These are phyloP conservation scores for Nomada fucata DNA, from an alignment of 2,888 invertebrate species.

Conservation along the genomic window DNA sequence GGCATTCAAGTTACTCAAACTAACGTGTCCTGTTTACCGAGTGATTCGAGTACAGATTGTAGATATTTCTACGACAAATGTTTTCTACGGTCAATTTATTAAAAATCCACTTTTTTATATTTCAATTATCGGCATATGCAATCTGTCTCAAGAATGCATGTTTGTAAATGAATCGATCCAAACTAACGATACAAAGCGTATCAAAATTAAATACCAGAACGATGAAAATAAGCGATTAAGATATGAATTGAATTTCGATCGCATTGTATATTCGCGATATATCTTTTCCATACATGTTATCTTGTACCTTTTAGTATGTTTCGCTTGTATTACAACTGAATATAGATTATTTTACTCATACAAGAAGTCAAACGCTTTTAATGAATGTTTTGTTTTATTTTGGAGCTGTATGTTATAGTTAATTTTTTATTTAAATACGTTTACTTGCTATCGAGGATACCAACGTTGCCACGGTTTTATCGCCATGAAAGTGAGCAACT, in stretches of 20 bases:
- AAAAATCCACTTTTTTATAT: slow-evolving; percentile 29
- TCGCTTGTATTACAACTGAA: not conserved
- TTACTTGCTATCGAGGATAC: slow-evolving; percentile 32
- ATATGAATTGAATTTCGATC: slow-evolving; percentile 21
- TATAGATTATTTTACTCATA: slow-evolving; percentile 25
- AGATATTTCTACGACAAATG: slow-evolving; percentile 43
- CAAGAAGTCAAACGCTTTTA: slow-evolving; percentile 1
- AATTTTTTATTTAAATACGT: slow-evolving; percentile 16
- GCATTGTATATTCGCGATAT: slow-evolving; percentile 24
- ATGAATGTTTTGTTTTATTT: slow-evolving; percentile 2
- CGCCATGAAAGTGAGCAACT: slow-evolving; percentile 22
- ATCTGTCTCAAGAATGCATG: slow-evolving; percentile 2
- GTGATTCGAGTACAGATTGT: slow-evolving; percentile 47
- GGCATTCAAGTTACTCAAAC: slow-evolving; percentile 65
- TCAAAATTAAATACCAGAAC: slow-evolving; percentile 13
- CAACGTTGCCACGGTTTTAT: slow-evolving; percentile 30
- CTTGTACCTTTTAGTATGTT: slow-evolving; percentile 23
- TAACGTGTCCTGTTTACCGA: slow-evolving; percentile 56
- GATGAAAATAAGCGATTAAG: slow-evolving; percentile 19
- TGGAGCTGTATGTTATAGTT: slow-evolving; percentile 3
- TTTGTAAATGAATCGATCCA: slow-evolving; percentile 37
- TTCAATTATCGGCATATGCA: slow-evolving; percentile 23
- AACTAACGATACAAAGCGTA: slow-evolving; percentile 23
- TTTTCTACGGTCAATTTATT: slow-evolving; percentile 45
- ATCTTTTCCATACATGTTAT: slow-evolving; percentile 1